Evolutionary conservation across 2,888 invertebrate species (phyloP).

Genomic region (Rhingia rostrata): DNA sequence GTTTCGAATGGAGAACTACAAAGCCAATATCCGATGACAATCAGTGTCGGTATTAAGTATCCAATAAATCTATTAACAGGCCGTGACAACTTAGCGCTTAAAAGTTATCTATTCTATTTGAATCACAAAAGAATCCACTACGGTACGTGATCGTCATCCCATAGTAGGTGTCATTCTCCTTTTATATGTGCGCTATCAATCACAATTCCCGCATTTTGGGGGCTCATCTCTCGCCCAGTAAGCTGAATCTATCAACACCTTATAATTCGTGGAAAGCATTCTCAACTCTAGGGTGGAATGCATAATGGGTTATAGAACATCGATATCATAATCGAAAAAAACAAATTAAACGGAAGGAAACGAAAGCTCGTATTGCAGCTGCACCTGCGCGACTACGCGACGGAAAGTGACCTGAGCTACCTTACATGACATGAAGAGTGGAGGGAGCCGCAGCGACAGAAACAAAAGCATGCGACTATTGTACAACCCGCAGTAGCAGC

Average conservation of each 20-base stretch:
- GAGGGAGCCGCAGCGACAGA: background rate
- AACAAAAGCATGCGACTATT: slow-evolving; percentile 37
- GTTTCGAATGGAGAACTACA: too few species aligned
- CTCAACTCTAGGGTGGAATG: background rate
- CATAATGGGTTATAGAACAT: background rate
- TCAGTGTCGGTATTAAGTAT: too few species aligned
- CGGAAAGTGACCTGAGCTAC: slow-evolving; percentile 31
- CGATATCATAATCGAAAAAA: background rate
- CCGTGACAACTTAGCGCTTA: slow-evolving; percentile 1
- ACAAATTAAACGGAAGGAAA: slow-evolving; percentile 50
- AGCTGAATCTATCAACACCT: slow-evolving; percentile 1
- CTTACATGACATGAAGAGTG: background rate
- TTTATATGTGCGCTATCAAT: background rate
- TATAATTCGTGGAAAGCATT: background rate
- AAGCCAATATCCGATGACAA: too few species aligned
- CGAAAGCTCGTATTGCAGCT: slow-evolving; percentile 58
- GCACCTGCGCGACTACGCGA: slow-evolving; percentile 18
- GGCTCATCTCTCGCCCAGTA: background rate
- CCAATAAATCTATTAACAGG: background rate
- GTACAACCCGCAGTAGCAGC: slow-evolving; percentile 35
- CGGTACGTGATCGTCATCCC: background rate
- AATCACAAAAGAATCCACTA: background rate
- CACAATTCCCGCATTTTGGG: background rate
- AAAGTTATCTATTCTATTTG: background rate
- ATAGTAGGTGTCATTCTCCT: background rate